Evolutionary conservation across 2,113 vertebrate species (phyloP).

Genomic region (Cinclus mexicanus): DNA sequence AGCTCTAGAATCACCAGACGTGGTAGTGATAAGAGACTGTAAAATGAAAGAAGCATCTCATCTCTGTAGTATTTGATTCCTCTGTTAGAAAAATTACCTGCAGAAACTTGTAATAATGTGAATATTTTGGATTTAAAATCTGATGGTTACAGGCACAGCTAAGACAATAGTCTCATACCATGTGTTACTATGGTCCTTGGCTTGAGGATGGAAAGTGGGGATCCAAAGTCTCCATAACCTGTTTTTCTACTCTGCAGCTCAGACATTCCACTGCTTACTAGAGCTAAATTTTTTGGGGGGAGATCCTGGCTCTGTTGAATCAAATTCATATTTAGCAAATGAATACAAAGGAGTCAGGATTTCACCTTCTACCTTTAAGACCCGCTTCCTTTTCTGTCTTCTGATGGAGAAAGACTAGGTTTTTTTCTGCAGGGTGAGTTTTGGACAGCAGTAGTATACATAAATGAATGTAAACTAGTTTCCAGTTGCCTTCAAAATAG

Average conservation of each 20-base stretch:
- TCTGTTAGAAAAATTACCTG: slow-evolving; percentile 22
- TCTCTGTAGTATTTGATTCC: not conserved
- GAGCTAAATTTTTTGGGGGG: not conserved
- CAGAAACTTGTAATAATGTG: not conserved
- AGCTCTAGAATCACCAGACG: not conserved
- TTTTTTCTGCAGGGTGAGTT: not conserved
- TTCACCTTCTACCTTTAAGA: not conserved
- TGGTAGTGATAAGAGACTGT: not conserved
- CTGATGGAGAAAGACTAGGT: not conserved
- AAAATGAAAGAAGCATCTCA: not conserved
- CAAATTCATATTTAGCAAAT: not conserved
- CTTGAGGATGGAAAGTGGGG: not conserved
- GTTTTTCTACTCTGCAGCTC: not conserved
- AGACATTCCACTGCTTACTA: not conserved
- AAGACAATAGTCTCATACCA: not conserved
- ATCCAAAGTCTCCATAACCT: not conserved
- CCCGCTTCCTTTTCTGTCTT: not conserved
- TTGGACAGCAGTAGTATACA: not conserved
- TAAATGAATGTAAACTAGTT: slow-evolving; percentile 3
- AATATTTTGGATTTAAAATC: not conserved
- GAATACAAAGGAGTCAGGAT: not conserved
- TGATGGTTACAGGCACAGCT: not conserved
- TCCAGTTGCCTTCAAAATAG: slow-evolving; percentile 22
- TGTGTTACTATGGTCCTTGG: not conserved
- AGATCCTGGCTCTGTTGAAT: not conserved